Conservation (phyloP, 2,113 vertebrate species). For the Hippocampus guttulatus region DNA sequence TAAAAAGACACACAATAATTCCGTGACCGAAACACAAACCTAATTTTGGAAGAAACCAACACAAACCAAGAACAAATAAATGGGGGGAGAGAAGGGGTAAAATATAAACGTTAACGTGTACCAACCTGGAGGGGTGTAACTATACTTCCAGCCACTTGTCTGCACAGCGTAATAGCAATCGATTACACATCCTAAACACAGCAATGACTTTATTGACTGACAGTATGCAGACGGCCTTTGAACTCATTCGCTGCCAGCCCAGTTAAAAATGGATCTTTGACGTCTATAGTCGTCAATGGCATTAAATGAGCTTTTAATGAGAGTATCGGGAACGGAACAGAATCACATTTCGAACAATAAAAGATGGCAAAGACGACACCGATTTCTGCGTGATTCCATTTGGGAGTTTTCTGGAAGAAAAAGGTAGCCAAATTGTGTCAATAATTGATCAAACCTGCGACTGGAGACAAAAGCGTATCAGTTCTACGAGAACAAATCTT, state of each 20-base stretch:
- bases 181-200: conserved; percentile 62
- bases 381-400: conserved; percentile 36
- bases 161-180: conserved; percentile 65
- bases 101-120: conserved; percentile 34
- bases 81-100: conserved; percentile 32
- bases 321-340: neutral
- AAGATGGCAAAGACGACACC: conserved; percentile 15
- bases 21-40: conserved; percentile 46
- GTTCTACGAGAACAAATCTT: neutral
- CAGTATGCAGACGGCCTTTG: conserved; percentile 36
- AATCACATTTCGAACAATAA: conserved; percentile 4
- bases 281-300: too few species aligned
- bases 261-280: too few species aligned
- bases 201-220: conserved; percentile 47
- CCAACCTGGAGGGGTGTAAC: conserved; percentile 35
- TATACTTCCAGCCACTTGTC: conserved; percentile 59
- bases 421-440: conserved; percentile 31
- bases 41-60: conserved; percentile 32
- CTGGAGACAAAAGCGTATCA: neutral
- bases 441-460: conserved; percentile 39
- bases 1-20: conserved; percentile 48
- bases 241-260: too few species aligned
- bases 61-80: conserved; percentile 29
- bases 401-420: conserved; percentile 37
- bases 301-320: neutral